Base-by-base conservation (phyloP, 1,140 invertebrate genomes). In the Trichonephila clavata region DNA sequence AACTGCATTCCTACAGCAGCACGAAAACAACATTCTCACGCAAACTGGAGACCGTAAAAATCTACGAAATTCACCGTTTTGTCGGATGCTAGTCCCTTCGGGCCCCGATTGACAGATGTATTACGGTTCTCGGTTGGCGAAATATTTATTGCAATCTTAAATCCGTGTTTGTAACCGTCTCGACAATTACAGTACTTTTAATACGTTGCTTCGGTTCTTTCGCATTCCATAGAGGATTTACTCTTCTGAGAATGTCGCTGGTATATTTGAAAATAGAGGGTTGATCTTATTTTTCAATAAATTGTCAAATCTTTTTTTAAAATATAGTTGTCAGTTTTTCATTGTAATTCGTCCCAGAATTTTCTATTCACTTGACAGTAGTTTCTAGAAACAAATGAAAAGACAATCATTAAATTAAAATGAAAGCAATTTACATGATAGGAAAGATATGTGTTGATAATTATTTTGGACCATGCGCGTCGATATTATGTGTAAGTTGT, bases 21-120 rank as follows among this genome's bases (percentile, higher is more conserved):
- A 77, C 68, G 68, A 27, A 77, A 77, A 32, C 68, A 10, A 10
- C 68, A 39, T 77, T 77, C 68, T 77, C 68, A 77, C 68, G 68
- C 68, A 5, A 77, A 77, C 16, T 7, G 4, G 68, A 14, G 24
- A 20, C 27, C 32, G 68, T 77, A 20, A 77, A 68, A 77, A 77
- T 77, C 32, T 32, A 27, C 16, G 68, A 77, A 77, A 77, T 77
- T 24, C 24, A 5, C 32, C 32, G 27, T 77, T 77, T 77, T 16
- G 3, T 27, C n/a, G 6, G 63, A 68, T 68, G 21, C 13, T 7
- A 13, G 8, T 68, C 13, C 68, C 68, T 77, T 16, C 13, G 16
- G 68, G 27, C 24, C 13, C 16, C 18, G 27, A 32, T 13, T 32
- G 68, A 32, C 32, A 14, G 27, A 24, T 27, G 68, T 32, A 32